Conservation (phyloP, 2,888 invertebrate genomes). For the Neoitamus cyanurus region DNA sequence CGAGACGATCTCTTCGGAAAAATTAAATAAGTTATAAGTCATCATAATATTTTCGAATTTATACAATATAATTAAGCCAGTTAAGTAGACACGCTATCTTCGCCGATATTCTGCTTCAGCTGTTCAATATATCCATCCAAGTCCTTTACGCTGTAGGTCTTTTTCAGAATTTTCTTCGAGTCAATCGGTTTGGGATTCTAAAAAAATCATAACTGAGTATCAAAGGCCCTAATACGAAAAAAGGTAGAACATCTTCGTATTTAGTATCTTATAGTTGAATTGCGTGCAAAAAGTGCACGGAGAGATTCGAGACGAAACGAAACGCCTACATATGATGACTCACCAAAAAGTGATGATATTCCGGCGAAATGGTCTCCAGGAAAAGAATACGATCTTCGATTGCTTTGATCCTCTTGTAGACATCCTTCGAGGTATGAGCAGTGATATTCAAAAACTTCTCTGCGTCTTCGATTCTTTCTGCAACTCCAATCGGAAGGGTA, state of each 20-base stretch:
- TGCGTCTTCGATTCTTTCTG: constrained; percentile 74
- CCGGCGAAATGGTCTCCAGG: constrained; percentile 82
- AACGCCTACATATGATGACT: constrained; percentile 49
- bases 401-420: constrained; percentile 76
- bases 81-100: not conserved
- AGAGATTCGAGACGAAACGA: too few relatives aligned
- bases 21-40: too few relatives aligned
- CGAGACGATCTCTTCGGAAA: too few relatives aligned
- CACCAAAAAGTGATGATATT: constrained; percentile 79
- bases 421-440: constrained; percentile 71
- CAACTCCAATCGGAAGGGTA: constrained; percentile 67
- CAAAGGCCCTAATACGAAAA: too few relatives aligned
- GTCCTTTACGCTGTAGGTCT: constrained; percentile 19
- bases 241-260: not conserved
- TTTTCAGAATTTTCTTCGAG: not conserved
- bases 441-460: constrained; percentile 71
- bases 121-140: constrained; percentile 26
- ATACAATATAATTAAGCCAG: not conserved
- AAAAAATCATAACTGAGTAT: too few relatives aligned
- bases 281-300: not conserved
- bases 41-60: not conserved
- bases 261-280: too few relatives aligned
- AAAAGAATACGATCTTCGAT: constrained; percentile 80
- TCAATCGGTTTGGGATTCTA: not conserved
- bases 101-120: not conserved